Conservation (phyloP, 2,113 vertebrate species). For the Atlantisia rogersi region DNA sequence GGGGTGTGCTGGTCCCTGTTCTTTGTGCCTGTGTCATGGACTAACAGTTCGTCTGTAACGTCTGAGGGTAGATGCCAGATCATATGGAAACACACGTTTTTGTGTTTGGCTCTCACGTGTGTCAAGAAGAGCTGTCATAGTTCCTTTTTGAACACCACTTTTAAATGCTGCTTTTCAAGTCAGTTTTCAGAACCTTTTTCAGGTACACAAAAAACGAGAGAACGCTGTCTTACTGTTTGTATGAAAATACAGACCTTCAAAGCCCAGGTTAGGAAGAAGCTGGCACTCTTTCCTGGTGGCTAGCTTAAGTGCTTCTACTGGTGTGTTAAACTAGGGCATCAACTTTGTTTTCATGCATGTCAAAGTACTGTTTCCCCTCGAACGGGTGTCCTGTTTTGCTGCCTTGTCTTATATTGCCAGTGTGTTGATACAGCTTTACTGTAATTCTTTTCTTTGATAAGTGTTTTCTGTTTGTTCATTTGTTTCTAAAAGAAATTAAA, state of each 20-base stretch:
- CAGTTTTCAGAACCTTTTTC: background rate
- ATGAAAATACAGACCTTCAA: accelerated
- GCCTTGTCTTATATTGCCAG: accelerated
- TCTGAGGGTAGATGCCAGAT: background rate
- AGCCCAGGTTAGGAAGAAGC: background rate
- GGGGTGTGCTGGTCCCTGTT: background rate
- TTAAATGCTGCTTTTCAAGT: background rate
- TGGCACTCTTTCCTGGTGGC: background rate
- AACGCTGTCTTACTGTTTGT: background rate
- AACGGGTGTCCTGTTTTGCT: accelerated
- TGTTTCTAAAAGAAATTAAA: background rate
- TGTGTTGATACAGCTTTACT: background rate
- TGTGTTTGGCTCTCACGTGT: background rate
- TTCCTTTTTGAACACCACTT: background rate
- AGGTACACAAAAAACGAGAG: background rate
- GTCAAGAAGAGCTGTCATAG: background rate
- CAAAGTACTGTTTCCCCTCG: background rate
- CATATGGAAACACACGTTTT: accelerated
- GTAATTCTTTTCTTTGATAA: background rate
- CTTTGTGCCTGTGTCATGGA: accelerated
- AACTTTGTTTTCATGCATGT: background rate
- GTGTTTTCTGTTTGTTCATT: too few species aligned
- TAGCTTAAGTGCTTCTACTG: background rate
- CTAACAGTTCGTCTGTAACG: background rate
- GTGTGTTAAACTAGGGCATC: background rate